A percentile compares a stretch with the other conserved stretches of the same genome.
Evolutionary conservation across 2,113 vertebrate genomes (phyloP).

Genomic region (Oreochromis aureus): DNA sequence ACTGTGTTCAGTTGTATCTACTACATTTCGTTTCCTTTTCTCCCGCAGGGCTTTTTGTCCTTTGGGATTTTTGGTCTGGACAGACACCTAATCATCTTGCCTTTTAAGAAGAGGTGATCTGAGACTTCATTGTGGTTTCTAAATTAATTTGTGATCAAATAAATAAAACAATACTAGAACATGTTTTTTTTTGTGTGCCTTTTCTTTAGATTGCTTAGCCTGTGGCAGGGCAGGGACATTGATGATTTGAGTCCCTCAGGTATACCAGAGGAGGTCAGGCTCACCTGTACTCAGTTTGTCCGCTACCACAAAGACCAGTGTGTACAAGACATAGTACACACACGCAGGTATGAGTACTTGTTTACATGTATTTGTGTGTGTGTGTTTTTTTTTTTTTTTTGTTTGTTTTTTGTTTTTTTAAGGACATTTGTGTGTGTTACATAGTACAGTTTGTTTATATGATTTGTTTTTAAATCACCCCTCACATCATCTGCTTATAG

Average conservation of each 20-base stretch:
- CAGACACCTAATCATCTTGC: constrained; percentile 91
- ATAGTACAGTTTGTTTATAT: background rate
- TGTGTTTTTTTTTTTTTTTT: too few species aligned
- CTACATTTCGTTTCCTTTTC: background rate
- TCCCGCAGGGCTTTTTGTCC: constrained; percentile 87
- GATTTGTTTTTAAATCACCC: background rate
- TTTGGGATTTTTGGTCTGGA: constrained; percentile 96
- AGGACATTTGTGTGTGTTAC: background rate
- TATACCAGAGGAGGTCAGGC: constrained; percentile 88
- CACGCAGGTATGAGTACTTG: constrained; percentile 75
- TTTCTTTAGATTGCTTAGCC: constrained; percentile 75
- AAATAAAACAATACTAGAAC: background rate
- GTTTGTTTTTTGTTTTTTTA: background rate
- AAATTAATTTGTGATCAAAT: background rate
- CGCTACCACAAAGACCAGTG: constrained; percentile 92
- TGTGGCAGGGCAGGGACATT: constrained; percentile 78
- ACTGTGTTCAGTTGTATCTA: background rate
- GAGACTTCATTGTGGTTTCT: background rate
- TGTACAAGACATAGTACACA: constrained; percentile 85
- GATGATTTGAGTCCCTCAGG: constrained; percentile 57
- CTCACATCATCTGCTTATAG: background rate
- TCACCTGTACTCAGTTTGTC: constrained; percentile 95
- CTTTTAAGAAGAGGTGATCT: constrained; percentile 90
- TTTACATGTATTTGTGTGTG: background rate
- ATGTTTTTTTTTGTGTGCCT: background rate